Percentiles rank a stretch among this genome's conserved stretches.
Conservation (phyloP, 2,797 vertebrate species). For the Coracias cyanogaster region DNA sequence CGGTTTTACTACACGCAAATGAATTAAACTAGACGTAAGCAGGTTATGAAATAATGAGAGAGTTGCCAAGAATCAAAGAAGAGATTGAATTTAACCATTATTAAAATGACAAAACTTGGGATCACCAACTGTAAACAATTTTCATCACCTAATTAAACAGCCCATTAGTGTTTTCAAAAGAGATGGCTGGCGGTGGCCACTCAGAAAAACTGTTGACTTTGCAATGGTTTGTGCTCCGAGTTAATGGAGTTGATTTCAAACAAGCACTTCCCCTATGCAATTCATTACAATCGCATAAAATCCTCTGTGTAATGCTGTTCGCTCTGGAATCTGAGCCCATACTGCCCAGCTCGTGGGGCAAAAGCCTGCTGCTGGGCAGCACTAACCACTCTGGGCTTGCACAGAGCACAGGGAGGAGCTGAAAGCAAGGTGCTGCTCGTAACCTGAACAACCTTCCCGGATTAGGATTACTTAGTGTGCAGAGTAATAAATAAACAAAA, state of each 20-base stretch:
- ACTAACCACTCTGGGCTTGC: background rate
- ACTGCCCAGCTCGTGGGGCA: background rate
- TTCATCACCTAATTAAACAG: conserved; percentile 80
- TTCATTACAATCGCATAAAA: conserved; percentile 44
- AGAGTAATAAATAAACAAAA: background rate
- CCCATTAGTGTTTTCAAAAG: conserved; percentile 75
- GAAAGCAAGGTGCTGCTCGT: background rate
- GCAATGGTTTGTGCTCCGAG: conserved; percentile 72
- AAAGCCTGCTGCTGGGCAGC: background rate
- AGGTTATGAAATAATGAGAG: conserved; percentile 66
- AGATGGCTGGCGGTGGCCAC: conserved; percentile 68
- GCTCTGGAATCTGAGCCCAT: background rate
- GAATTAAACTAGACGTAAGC: conserved; percentile 70
- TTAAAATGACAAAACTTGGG: conserved; percentile 78
- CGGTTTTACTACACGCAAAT: conserved; percentile 35
- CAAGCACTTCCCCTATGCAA: conserved; percentile 58
- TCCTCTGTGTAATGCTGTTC: conserved; percentile 2
- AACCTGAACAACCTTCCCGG: background rate
- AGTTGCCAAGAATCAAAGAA: conserved; percentile 62
- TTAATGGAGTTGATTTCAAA: conserved; percentile 76
- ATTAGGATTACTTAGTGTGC: background rate
- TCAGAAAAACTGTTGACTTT: conserved; percentile 76
- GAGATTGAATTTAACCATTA: conserved; percentile 76
- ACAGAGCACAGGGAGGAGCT: background rate
- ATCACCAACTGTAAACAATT: conserved; percentile 78